A percentile compares a stretch with the other conserved stretches of the same genome.
These are phyloP conservation scores for Eupeodes luniger DNA, from an alignment of 2,888 invertebrate species.

Conservation along the genomic window DNA sequence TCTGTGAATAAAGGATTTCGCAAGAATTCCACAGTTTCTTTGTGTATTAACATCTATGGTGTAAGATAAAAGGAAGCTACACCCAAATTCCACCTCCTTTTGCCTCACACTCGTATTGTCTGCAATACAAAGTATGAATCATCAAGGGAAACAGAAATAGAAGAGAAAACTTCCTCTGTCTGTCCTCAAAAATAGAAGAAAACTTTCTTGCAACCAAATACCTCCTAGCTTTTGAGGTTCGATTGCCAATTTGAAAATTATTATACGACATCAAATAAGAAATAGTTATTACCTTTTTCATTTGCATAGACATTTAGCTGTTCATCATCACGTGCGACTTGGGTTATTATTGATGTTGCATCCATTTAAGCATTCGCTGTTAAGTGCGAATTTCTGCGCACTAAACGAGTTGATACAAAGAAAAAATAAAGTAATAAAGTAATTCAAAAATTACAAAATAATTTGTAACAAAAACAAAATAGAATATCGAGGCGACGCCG, in stretches of 20 bases:
- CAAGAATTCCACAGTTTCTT: not conserved
- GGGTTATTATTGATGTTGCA: slow-evolving; percentile 99
- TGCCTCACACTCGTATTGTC: slow-evolving; percentile 31
- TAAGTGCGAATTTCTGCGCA: slow-evolving; percentile 77
- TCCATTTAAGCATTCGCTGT: slow-evolving; percentile 91
- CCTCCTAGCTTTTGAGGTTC: not conserved
- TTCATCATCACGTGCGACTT: slow-evolving; percentile 99
- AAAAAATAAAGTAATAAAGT: slow-evolving; percentile 43
- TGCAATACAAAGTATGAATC: slow-evolving; percentile 50
- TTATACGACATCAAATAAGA: not conserved
- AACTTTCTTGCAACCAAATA: not conserved
- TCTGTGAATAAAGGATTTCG: not conserved
- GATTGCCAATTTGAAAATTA: slow-evolving; percentile 5
- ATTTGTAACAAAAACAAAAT: slow-evolving; percentile 22
- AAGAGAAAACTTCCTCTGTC: slow-evolving; percentile 14
- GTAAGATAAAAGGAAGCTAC: slow-evolving; percentile 29
- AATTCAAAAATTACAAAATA: slow-evolving; percentile 18
- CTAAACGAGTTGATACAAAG: slow-evolving; percentile 58
- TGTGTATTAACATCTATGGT: slow-evolving; percentile 1
- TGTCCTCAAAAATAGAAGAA: not conserved
- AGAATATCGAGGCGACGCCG: slow-evolving; percentile 12
- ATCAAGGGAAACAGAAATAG: slow-evolving; percentile 34
- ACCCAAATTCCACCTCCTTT: slow-evolving; percentile 26
- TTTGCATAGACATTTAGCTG: slow-evolving; percentile 95
- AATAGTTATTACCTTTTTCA: slow-evolving; percentile 92